Base-by-base conservation (phyloP, 2,888 invertebrate species). In the Stenchaetothrips biformis region DNA sequence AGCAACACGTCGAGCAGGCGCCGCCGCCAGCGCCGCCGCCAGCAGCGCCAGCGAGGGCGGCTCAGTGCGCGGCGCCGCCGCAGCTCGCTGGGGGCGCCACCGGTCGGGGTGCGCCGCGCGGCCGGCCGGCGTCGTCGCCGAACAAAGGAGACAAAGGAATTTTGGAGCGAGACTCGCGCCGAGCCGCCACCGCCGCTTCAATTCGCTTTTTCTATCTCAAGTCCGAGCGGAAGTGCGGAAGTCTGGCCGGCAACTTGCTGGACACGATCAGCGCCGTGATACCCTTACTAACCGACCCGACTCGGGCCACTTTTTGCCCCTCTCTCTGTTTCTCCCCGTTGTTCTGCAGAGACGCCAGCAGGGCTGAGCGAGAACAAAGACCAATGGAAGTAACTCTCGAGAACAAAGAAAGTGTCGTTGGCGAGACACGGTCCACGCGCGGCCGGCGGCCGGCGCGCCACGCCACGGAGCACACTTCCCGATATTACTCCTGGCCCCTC, bases 91-190 rank as follows among this genome's bases (percentile, higher is more conserved):
- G 21, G 67, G 67, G 67, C 67, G 21, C n/a, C 67, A 67, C 67
- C 21, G 21, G 21, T 21, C 67, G 67, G 67, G 1, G 67, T 21
- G 67, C 7, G 67, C 21, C 21, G 21, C 21, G 21, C n/a, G n/a
- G 3, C 4, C 62, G 62, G 9, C 18, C 62, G 62, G 62, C 62
- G n/a, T n/a, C 67, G 67, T 4, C 67, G 21, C 67, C 53, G 21
- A n/a, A 67, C 67, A 67, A 67, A 67, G 67, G 67, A 67, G 6
- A 67, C 67, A 67, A 67, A 67, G 67, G 67, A 67, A 67, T 67
- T 67, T 67, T 67, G 67, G 67, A 21, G 6, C n/a, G n/a, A n/a
- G n/a, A n/a, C n/a, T n/a, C n/a, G n/a, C n/a, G 67, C 67, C 67
- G 21, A 8, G 53, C 53, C 13, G 7, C 7, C 49, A 11, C 49